Percentiles rank a stretch among this genome's conserved stretches.
Conservation (phyloP, 2,113 vertebrate genomes). For the Pterophyllum scalare region DNA sequence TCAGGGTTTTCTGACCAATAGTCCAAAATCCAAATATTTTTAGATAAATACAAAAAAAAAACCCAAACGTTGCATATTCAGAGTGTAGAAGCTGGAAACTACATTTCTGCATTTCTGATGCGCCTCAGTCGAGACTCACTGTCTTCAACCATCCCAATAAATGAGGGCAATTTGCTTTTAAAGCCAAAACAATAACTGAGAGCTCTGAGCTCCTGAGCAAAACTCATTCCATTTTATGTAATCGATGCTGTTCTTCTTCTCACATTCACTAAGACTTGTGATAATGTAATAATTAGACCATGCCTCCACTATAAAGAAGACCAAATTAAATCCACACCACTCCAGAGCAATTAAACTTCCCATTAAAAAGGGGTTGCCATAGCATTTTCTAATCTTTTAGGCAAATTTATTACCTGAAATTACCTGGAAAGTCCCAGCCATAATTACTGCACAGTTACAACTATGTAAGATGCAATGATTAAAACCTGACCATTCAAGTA, state of each 20-base stretch:
- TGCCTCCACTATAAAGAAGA: conserved; percentile 7
- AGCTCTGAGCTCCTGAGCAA: not conserved
- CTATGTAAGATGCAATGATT: not conserved
- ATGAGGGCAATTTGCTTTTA: not conserved
- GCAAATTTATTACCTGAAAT: conserved; percentile 26
- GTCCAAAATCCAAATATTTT: too few relatives aligned
- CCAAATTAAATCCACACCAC: conserved; percentile 25
- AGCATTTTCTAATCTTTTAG: conserved; percentile 35
- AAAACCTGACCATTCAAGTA: not conserved
- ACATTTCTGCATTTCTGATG: too few relatives aligned
- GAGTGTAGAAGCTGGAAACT: too few relatives aligned
- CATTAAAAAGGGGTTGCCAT: conserved; percentile 21
- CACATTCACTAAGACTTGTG: not conserved
- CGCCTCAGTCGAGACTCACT: too few relatives aligned
- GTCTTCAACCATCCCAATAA: not conserved
- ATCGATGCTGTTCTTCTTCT: not conserved
- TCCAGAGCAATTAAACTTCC: conserved; percentile 38
- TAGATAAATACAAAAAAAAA: too few relatives aligned
- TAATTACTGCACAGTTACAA: not conserved
- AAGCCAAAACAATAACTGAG: not conserved
- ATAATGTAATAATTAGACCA: conserved; percentile 20
- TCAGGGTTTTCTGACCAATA: too few relatives aligned
- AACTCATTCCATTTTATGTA: not conserved
- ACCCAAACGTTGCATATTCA: too few relatives aligned
- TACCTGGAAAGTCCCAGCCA: not conserved